Evolutionary conservation across 64 coral and sea anemone species (phyloP).

Genomic region (Anthopleura sola): DNA sequence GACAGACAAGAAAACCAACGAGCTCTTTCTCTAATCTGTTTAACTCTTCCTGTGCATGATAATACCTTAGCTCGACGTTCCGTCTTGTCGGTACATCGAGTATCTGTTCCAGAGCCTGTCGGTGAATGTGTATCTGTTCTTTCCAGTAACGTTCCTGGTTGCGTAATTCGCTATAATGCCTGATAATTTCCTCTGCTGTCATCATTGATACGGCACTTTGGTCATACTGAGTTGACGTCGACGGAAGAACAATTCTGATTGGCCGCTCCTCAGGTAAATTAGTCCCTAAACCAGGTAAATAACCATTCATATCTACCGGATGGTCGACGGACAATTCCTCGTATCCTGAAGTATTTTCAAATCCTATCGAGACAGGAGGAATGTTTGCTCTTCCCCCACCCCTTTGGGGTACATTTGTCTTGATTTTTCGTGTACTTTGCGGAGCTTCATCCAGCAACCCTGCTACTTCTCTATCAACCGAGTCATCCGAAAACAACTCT

Average conservation of each 20-base stretch:
- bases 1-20: conserved; percentile 16
- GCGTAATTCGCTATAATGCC: neutral
- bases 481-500: conserved; percentile 69
- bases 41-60: conserved; percentile 39
- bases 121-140: conserved; percentile 27
- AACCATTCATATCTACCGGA: neutral
- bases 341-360: neutral
- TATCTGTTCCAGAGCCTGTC: conserved; percentile 31
- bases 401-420: neutral
- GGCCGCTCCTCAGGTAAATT: neutral
- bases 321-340: conserved; percentile 22
- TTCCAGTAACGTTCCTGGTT: conserved; percentile 48
- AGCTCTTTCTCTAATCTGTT: conserved; percentile 44
- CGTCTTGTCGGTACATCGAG: conserved; percentile 26
- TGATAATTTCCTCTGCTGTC: neutral
- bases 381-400: neutral
- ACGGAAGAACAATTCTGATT: conserved; percentile 11
- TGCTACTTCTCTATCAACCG: conserved; percentile 79
- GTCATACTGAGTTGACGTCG: conserved; percentile 4
- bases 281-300: neutral
- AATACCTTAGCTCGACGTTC: conserved; percentile 48
- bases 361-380: neutral
- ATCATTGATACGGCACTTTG: neutral
- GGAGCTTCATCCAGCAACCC: conserved; percentile 43
- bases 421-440: neutral